Conservation (phyloP, 2,888 invertebrate genomes). For the Limnephilus lunatus region DNA sequence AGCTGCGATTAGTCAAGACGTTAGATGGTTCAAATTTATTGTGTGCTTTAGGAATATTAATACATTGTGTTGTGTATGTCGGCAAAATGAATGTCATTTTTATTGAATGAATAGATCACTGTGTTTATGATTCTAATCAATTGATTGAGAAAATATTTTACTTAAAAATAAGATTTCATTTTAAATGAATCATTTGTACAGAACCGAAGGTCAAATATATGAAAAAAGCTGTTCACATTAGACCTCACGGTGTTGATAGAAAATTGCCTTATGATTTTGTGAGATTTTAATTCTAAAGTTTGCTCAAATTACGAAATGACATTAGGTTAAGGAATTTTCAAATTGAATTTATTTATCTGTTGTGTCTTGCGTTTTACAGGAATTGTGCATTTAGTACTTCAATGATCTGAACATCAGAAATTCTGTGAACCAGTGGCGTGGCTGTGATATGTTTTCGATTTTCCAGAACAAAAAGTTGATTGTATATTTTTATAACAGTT, state of each 20-base stretch:
- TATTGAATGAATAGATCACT: background rate
- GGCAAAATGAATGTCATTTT: conserved; percentile 14
- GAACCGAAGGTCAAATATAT: background rate
- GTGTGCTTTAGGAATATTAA: background rate
- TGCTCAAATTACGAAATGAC: background rate
- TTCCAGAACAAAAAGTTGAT: background rate
- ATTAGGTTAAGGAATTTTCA: background rate
- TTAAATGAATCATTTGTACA: background rate
- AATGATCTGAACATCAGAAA: background rate
- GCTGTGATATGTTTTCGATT: background rate
- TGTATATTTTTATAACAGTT: background rate
- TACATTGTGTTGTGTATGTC: background rate
- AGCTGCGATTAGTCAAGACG: conserved; percentile 2
- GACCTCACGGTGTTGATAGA: background rate
- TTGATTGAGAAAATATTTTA: background rate
- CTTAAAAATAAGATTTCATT: background rate
- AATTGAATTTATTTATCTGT: background rate
- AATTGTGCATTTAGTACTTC: background rate
- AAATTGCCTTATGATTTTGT: conserved; percentile 21
- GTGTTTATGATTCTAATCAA: background rate
- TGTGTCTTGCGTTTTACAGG: background rate
- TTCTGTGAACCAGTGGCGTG: background rate
- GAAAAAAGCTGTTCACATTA: background rate
- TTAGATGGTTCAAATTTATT: background rate
- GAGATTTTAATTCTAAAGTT: background rate